phyloP scores from a whole-genome alignment of 2,888 invertebrate genomes.

The Cristatella mucedo region DNA sequence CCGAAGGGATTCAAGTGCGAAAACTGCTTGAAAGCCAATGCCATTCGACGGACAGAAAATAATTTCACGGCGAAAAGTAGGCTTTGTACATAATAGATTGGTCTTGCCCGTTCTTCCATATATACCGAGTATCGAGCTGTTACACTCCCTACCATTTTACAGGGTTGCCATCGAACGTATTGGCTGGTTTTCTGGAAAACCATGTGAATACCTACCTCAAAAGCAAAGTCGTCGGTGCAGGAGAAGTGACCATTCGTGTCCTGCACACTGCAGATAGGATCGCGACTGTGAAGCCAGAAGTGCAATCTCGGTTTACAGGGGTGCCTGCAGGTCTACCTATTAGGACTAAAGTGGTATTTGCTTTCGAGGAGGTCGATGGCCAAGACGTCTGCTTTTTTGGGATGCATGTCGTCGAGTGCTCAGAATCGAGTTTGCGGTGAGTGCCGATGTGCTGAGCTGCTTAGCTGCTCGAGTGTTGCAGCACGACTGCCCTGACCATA shows the following conservation, averaged over 20 bases:
- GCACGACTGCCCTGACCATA: neutral
- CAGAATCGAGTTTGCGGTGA: slow-evolving; percentile 80
- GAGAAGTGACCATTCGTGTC: slow-evolving; percentile 92
- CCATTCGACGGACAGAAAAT: slow-evolving; percentile 81
- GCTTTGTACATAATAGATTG: slow-evolving; percentile 16
- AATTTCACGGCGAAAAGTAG: slow-evolving; percentile 78
- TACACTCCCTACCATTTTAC: no score
- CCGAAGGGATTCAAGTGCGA: slow-evolving; percentile 79
- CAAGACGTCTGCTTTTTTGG: slow-evolving; percentile 99
- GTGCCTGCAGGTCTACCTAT: slow-evolving; percentile 84
- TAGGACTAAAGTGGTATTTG: slow-evolving; percentile 93
- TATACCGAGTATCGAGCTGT: neutral
- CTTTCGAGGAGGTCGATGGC: slow-evolving; percentile 97
- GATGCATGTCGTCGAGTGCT: slow-evolving; percentile 96
- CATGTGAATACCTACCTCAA: slow-evolving; percentile 91
- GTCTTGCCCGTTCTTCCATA: neutral
- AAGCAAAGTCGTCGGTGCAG: slow-evolving; percentile 82
- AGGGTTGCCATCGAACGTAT: slow-evolving; percentile 73
- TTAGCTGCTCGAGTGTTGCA: neutral
- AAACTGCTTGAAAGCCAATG: slow-evolving; percentile 81
- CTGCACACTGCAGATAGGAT: slow-evolving; percentile 93
- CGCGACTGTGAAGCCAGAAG: slow-evolving; percentile 96
- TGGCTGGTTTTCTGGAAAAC: slow-evolving; percentile 91
- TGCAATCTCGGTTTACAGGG: slow-evolving; percentile 64
- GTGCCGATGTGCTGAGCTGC: neutral